Base-by-base conservation (phyloP, 2,113 vertebrate species). In the Callopanchax toddi region DNA sequence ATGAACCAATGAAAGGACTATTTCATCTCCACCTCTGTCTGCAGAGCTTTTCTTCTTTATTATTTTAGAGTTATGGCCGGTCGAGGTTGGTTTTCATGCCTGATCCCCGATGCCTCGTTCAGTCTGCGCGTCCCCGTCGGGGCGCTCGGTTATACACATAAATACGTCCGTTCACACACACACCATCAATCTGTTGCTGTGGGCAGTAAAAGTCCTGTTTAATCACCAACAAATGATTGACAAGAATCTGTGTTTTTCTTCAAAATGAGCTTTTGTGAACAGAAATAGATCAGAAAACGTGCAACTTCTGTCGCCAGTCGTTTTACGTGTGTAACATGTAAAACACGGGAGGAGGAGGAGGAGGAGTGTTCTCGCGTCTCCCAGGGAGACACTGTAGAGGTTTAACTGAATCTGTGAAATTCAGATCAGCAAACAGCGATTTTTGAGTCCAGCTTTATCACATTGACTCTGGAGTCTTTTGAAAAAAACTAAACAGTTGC, bases 351-450 rank as follows among this genome's bases (percentile, higher is more conserved):
- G 26, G 54, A 44, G 57, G 23, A 13, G 23, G 39, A n/a, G n/a
- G n/a, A n/a, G n/a, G n/a, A 23, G 50, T 34, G 57, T 56, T 34
- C 1, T 43, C 49, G 59, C 64, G 66, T 52, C 78, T 70, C 79
- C 71, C 22, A 66, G 9, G 68, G 79, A 45, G 11, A 73, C 53
- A 44, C 59, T 61, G 67, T 69, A 73, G 74, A 13, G 50, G 68
- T 16, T 76, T 85, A 83, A 88, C 81, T 83, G 64, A 84, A 77
- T 82, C 60, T 71, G 74, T 67, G 73, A 83, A 84, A 84, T 81
- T 36, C 11, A 48, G 60, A 72, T 84, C 62, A 67, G 78, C 71
- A 74, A 63, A 67, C 32, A 54, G 34, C 11, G 45, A 29, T 55
- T 74, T 56, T 62, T 66, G 71, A 78, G 64, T 73, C 26, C 11